Evolutionary conservation across 2,888 invertebrate genomes (phyloP).

Genomic region (Sarcophaga rosellei): DNA sequence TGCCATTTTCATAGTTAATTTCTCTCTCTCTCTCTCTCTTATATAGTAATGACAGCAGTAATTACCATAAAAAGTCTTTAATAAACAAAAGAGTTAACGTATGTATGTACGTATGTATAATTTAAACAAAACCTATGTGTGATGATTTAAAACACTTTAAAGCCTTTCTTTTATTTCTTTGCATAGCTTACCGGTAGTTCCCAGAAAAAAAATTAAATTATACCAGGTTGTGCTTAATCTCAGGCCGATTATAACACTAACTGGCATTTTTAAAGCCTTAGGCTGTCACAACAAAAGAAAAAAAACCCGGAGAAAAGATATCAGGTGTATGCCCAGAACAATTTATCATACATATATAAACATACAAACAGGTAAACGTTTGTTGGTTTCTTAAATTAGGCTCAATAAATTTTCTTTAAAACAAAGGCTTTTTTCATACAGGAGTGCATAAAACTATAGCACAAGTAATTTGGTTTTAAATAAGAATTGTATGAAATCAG

Average conservation of each 20-base stretch:
- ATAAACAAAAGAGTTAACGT: too few species aligned
- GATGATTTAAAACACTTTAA: too few species aligned
- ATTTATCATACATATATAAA: conserved; percentile 9
- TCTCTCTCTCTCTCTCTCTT: too few species aligned
- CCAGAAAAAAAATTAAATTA: too few species aligned
- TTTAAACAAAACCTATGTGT: too few species aligned
- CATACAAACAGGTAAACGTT: neutral
- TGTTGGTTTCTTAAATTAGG: conserved; percentile 13
- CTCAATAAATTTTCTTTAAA: conserved; percentile 7
- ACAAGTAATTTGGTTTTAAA: neutral
- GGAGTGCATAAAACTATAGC: neutral
- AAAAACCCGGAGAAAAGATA: neutral
- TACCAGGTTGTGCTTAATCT: neutral
- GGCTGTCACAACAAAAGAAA: neutral
- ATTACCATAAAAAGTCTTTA: too few species aligned
- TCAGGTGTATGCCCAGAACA: neutral
- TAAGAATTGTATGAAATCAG: too few species aligned
- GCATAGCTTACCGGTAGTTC: too few species aligned
- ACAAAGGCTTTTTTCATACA: neutral
- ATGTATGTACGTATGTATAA: too few species aligned
- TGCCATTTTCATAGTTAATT: too few species aligned
- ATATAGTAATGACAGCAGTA: too few species aligned
- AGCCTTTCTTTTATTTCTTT: too few species aligned
- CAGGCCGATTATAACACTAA: neutral
- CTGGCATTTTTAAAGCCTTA: neutral